These are phyloP conservation scores for Syngnathus scovelli DNA, from an alignment of 2,113 vertebrate genomes.

Conservation along the genomic window DNA sequence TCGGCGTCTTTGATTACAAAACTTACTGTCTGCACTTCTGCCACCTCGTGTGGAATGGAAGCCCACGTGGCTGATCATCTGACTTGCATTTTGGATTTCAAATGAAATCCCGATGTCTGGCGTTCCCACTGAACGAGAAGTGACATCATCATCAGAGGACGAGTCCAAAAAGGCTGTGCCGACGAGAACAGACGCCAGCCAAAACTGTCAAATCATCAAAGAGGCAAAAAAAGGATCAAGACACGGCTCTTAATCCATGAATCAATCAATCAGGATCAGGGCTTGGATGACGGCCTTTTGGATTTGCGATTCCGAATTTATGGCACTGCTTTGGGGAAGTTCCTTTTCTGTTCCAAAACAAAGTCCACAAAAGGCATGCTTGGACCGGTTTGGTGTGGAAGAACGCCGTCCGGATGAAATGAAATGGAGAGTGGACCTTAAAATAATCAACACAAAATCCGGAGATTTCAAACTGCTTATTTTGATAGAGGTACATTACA, in stretches of 20 bases:
- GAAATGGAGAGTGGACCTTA: neutral
- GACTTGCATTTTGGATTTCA: conserved; percentile 51
- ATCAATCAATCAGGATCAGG: conserved; percentile 3
- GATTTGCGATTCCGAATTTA: neutral
- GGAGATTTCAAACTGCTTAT: too few relatives aligned
- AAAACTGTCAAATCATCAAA: conserved; percentile 9
- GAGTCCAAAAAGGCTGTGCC: neutral
- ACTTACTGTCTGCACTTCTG: neutral
- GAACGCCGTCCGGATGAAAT: neutral
- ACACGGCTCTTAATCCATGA: neutral
- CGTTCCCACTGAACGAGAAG: conserved; percentile 33
- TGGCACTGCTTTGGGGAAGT: neutral
- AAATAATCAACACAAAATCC: neutral
- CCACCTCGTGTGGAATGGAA: conserved; percentile 24
- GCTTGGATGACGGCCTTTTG: neutral
- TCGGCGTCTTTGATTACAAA: neutral
- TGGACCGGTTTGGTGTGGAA: neutral
- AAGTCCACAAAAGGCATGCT: neutral
- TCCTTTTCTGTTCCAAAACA: conserved; percentile 1
- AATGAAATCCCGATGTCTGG: conserved; percentile 29
- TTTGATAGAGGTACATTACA: too few relatives aligned
- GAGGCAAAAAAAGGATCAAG: neutral
- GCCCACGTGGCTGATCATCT: conserved; percentile 43
- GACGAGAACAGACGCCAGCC: neutral
- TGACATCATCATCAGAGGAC: conserved; percentile 22